A percentile compares a stretch with the other conserved stretches of the same genome.
phyloP scores from a whole-genome alignment of 2,888 invertebrate species.

The Drosophila meridionalis region DNA sequence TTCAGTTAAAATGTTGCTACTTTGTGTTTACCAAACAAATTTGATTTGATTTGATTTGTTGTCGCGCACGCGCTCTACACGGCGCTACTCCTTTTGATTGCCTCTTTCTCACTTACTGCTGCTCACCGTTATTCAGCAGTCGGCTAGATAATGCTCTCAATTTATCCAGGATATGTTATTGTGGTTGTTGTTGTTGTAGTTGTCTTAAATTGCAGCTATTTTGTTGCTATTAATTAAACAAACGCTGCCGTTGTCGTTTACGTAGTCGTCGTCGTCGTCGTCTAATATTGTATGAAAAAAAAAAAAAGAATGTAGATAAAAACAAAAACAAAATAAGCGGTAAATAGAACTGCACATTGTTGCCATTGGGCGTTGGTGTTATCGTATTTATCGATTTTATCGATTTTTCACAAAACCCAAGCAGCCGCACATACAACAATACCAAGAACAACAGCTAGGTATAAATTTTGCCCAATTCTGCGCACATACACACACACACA shows the following conservation, averaged over 20 bases:
- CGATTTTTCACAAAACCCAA: conserved; percentile 63
- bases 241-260: conserved; percentile 53
- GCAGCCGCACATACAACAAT: not conserved
- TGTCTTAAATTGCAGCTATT: conserved; percentile 39
- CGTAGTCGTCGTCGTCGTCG: conserved; percentile 24
- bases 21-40: conserved; percentile 38
- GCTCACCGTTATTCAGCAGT: conserved; percentile 8
- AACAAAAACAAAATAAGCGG: conserved; percentile 57
- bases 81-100: conserved; percentile 45
- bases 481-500: conserved; percentile 5
- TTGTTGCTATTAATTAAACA: conserved; percentile 44
- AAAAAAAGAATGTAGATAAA: conserved; percentile 32
- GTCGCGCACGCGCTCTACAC: conserved; percentile 69
- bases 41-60: conserved; percentile 47
- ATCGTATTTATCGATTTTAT: conserved; percentile 72
- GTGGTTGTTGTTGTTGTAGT: conserved; percentile 17
- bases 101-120: conserved; percentile 9
- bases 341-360: conserved; percentile 41
- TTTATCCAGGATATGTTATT: conserved; percentile 44
- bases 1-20: conserved; percentile 57
- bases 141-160: conserved; percentile 18
- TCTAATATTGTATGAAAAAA: conserved; percentile 46
- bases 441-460: conserved; percentile 22
- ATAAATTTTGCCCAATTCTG: conserved; percentile 21
- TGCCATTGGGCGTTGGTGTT: conserved; percentile 34